These are phyloP conservation scores for Drosophila greeni DNA, from an alignment of 2,888 invertebrate species.

Conservation along the genomic window DNA sequence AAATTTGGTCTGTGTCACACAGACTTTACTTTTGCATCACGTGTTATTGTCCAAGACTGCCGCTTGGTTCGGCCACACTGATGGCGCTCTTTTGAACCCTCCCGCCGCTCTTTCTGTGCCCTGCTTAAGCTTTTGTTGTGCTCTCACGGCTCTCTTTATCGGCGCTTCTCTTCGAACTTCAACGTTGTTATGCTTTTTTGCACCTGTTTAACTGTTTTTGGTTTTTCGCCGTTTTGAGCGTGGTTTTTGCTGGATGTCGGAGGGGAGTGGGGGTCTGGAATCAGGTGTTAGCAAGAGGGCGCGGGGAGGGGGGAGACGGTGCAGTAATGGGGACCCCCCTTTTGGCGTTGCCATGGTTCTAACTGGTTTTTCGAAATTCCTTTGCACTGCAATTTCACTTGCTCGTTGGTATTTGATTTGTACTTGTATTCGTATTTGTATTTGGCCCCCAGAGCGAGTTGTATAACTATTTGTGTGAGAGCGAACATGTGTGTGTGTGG, in stretches of 20 bases:
- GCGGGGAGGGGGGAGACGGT: background rate
- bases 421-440: conserved; percentile 12
- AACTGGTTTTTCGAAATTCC: conserved; percentile 62
- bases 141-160: conserved; percentile 2
- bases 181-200: conserved; percentile 57
- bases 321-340: conserved; percentile 2
- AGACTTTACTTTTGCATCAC: conserved; percentile 41
- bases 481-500: conserved; percentile 10
- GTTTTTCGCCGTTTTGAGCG: conserved; percentile 35
- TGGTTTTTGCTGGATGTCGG: background rate
- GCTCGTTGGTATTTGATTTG: conserved; percentile 37
- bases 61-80: conserved; percentile 48
- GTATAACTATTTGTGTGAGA: conserved; percentile 54
- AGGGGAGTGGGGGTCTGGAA: conserved; percentile 1
- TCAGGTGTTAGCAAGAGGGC: background rate
- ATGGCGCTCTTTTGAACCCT: conserved; percentile 10
- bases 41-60: conserved; percentile 41
- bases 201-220: conserved; percentile 71
- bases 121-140: conserved; percentile 13
- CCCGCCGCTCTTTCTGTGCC: background rate
- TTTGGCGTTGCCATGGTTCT: conserved; percentile 45
- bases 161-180: conserved; percentile 30
- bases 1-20: background rate
- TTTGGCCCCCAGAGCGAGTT: conserved; percentile 49
- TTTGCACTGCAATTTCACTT: conserved; percentile 64